These are phyloP conservation scores for Euwallacea similis DNA, from an alignment of 1,140 invertebrate genomes.

Conservation along the genomic window DNA sequence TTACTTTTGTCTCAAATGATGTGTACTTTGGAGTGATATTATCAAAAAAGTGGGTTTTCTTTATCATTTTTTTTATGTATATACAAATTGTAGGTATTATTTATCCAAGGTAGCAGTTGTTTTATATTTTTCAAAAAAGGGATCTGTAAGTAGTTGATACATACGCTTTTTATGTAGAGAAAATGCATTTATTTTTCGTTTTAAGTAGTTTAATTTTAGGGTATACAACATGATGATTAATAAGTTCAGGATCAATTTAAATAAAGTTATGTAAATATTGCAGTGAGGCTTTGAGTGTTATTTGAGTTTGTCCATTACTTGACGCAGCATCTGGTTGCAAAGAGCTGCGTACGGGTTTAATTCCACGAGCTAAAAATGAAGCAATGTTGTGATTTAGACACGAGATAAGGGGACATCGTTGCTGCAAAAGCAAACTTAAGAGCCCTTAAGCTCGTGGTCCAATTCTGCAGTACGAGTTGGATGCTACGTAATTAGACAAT, in stretches of 20 bases:
- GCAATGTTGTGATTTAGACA: too few species aligned
- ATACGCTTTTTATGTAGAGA: conserved; percentile 27
- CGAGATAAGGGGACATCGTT: too few species aligned
- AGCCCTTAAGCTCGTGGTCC: too few species aligned
- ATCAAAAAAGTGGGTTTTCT: too few species aligned
- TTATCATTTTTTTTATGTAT: too few species aligned
- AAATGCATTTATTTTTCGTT: conserved; percentile 39
- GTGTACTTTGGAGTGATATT: too few species aligned
- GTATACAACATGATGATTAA: conserved; percentile 7
- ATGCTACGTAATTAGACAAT: too few species aligned
- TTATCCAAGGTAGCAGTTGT: too few species aligned
- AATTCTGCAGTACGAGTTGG: too few species aligned
- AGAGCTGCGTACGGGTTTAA: conserved; percentile 84
- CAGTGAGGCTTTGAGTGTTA: conserved; percentile 45
- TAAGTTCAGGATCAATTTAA: conserved; percentile 24
- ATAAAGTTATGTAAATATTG: conserved; percentile 44
- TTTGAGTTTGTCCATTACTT: conserved; percentile 59
- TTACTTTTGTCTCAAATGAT: too few species aligned
- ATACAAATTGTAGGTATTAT: too few species aligned
- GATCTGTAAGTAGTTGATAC: conserved; percentile 25
- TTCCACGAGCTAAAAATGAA: conserved; percentile 65
- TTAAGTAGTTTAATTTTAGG: conserved; percentile 2
- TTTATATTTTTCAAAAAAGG: background rate
- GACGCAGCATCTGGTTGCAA: conserved; percentile 88
- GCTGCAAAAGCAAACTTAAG: too few species aligned